A percentile compares a stretch with the other conserved stretches of the same genome.
Conservation (phyloP, 1,140 invertebrate species). For the Campoletis sonorensis region DNA sequence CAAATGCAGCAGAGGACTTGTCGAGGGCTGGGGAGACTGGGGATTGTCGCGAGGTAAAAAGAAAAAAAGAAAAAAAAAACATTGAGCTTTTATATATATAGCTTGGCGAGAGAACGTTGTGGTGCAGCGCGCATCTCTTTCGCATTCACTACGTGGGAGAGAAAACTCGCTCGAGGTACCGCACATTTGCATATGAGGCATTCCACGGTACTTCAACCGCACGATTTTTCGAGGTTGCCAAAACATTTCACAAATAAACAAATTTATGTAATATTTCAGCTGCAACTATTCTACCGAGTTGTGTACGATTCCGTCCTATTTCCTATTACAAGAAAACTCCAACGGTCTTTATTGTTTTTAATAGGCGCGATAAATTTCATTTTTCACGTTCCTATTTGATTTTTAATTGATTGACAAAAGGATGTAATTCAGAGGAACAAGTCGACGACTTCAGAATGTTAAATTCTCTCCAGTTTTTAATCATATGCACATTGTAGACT, state of each 20-base stretch:
- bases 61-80: background rate
- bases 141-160: constrained; percentile 17
- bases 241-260: background rate
- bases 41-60: constrained; percentile 3
- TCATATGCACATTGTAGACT: background rate
- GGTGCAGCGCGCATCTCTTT: constrained; percentile 31
- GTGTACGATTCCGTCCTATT: background rate
- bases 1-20: background rate
- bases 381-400: no score
- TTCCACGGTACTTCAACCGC: background rate
- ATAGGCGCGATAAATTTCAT: background rate
- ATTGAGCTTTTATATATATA: background rate
- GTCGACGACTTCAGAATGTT: no score
- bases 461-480: no score
- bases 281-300: background rate
- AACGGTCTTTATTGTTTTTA: background rate
- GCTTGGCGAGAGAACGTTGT: background rate
- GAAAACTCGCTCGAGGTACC: background rate
- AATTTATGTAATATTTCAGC: background rate
- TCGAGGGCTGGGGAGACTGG: background rate
- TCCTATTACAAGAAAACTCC: background rate
- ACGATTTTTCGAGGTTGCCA: background rate
- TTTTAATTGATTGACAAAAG: no score
- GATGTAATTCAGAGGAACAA: no score
- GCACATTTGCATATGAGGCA: background rate